Percentiles rank a stretch among this genome's conserved stretches.
These are phyloP conservation scores for Spinus pinus DNA, from an alignment of 2,797 vertebrate genomes.

Conservation along the genomic window DNA sequence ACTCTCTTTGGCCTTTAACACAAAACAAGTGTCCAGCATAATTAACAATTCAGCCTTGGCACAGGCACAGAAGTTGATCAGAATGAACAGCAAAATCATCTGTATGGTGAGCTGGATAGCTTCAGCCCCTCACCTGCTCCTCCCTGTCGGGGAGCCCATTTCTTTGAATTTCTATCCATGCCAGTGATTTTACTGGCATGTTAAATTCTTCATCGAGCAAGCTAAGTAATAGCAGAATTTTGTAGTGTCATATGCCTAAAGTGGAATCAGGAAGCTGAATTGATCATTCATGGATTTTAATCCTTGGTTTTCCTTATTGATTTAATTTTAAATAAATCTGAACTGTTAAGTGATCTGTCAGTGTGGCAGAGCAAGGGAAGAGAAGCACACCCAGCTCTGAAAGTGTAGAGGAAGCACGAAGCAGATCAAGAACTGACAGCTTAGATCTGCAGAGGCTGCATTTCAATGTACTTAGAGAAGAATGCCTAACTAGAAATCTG, in stretches of 20 bases:
- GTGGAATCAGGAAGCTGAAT: accelerated
- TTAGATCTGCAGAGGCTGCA: background rate
- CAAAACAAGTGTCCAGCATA: background rate
- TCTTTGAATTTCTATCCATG: background rate
- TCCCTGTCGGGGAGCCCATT: background rate
- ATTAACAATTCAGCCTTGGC: background rate
- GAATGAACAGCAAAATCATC: background rate
- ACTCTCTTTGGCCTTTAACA: background rate
- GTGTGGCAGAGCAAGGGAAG: background rate
- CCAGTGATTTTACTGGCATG: background rate
- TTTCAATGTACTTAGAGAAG: background rate
- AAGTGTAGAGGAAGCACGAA: background rate
- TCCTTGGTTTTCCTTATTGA: background rate
- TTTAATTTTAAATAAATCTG: background rate
- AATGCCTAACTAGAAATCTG: background rate
- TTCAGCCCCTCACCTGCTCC: background rate
- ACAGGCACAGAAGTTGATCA: background rate
- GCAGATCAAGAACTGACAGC: background rate
- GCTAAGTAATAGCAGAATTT: background rate
- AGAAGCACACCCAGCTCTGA: background rate
- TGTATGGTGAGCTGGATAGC: background rate
- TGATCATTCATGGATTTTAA: background rate
- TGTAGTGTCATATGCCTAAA: background rate
- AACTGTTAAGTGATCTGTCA: background rate
- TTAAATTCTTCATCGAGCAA: background rate